phyloP scores from a whole-genome alignment of 2,113 vertebrate species.

The Sturnus vulgaris region DNA sequence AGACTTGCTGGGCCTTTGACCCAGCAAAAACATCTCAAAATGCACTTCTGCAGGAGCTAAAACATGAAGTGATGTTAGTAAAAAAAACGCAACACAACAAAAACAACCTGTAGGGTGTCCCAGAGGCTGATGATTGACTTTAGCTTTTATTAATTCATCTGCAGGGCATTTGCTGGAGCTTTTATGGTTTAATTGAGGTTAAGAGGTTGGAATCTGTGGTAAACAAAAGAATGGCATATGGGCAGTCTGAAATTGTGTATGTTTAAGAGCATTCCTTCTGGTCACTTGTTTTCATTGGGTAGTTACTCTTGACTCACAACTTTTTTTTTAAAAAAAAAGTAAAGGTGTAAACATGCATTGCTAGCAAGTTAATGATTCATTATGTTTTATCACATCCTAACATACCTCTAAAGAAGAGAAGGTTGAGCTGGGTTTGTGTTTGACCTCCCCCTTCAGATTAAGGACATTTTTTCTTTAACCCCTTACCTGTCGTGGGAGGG shows the following conservation, averaged over 20 bases:
- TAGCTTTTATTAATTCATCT: constrained; percentile 60
- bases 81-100: neutral
- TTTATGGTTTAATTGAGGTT: constrained; percentile 63
- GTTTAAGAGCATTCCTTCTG: constrained; percentile 26
- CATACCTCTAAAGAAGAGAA: constrained; percentile 7
- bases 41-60: neutral
- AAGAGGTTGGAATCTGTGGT: constrained; percentile 44
- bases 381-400: constrained; percentile 31
- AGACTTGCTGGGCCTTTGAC: neutral
- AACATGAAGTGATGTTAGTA: neutral
- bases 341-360: neutral
- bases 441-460: constrained; percentile 4
- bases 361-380: constrained; percentile 48
- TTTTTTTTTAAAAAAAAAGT: neutral
- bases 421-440: constrained; percentile 10
- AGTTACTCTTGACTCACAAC: neutral
- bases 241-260: constrained; percentile 27
- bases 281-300: constrained; percentile 1
- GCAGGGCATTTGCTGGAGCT: constrained; percentile 8
- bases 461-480: neutral
- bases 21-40: neutral
- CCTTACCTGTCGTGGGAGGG: neutral
- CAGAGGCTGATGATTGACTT: neutral
- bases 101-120: neutral
- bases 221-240: constrained; percentile 56